Percentiles rank a stretch among this genome's conserved stretches.
phyloP scores from a whole-genome alignment of 2,113 vertebrate species.

The Oncorhynchus tshawytscha region DNA sequence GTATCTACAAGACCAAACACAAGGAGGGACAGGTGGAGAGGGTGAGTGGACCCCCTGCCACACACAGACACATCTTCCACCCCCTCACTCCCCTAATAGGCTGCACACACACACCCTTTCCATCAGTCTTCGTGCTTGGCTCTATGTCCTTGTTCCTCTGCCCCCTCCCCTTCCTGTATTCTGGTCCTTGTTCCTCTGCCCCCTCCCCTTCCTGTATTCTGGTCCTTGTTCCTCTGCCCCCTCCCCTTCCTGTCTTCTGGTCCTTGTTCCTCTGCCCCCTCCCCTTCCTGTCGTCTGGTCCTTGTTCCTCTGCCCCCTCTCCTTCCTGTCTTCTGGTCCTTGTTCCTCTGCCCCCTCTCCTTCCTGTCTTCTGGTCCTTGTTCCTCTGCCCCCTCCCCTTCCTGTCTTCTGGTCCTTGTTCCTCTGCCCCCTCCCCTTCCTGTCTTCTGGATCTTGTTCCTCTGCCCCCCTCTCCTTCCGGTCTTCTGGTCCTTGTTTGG shows the following conservation, averaged over 20 bases:
- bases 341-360: neutral
- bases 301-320: neutral
- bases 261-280: neutral
- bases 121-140: too few relatives aligned
- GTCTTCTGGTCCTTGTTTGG: constrained; percentile 19
- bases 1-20: constrained; percentile 89
- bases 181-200: neutral
- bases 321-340: constrained; percentile 22
- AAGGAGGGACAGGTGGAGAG: constrained; percentile 92
- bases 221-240: too few relatives aligned
- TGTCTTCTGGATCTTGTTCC: neutral
- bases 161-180: neutral
- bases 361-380: too few relatives aligned
- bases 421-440: neutral
- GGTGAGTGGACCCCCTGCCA: constrained; percentile 71
- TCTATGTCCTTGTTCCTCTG: neutral
- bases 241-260: too few relatives aligned
- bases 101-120: too few relatives aligned
- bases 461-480: neutral
- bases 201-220: too few relatives aligned
- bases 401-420: neutral
- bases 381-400: too few relatives aligned
- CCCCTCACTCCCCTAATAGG: too few relatives aligned
- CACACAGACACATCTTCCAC: too few relatives aligned
- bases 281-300: too few relatives aligned